Evolutionary conservation across 2,797 vertebrate species (phyloP).

Genomic region (Orestias chungarensis): DNA sequence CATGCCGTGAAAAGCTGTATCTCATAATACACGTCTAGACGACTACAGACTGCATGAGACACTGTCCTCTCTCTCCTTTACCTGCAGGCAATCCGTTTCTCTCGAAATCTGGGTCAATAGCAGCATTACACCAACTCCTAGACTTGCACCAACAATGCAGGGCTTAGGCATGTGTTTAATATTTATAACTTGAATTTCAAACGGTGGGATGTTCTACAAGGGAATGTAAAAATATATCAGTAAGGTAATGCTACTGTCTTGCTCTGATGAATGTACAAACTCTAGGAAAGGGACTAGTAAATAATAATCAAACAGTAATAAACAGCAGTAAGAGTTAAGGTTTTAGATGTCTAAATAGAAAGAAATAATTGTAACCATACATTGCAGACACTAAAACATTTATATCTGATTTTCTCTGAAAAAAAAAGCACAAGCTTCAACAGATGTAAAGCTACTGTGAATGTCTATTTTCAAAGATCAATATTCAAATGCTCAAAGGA

Average conservation of each 20-base stretch:
- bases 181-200: slow-evolving; percentile 70
- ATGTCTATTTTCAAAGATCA: background rate
- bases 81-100: slow-evolving; percentile 69
- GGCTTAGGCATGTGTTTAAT: slow-evolving; percentile 67
- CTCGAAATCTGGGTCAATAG: slow-evolving; percentile 78
- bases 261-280: slow-evolving; percentile 13
- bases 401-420: background rate
- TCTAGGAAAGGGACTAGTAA: slow-evolving; percentile 13
- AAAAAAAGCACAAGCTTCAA: background rate
- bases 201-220: slow-evolving; percentile 51
- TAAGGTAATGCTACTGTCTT: slow-evolving; percentile 38
- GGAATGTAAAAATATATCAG: slow-evolving; percentile 43
- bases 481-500: too few relatives aligned
- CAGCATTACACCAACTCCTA: slow-evolving; percentile 58
- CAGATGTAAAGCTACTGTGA: background rate
- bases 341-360: slow-evolving; percentile 23
- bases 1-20: slow-evolving; percentile 21
- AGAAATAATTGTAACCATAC: slow-evolving; percentile 9
- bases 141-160: slow-evolving; percentile 57
- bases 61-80: slow-evolving; percentile 55
- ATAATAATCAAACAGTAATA: background rate
- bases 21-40: slow-evolving; percentile 66
- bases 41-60: slow-evolving; percentile 27
- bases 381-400: background rate
- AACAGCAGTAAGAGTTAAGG: background rate